Percentiles rank a stretch among this genome's conserved stretches.
Evolutionary conservation across 2,888 invertebrate genomes (phyloP).

Genomic region (Eristalis arbustorum): DNA sequence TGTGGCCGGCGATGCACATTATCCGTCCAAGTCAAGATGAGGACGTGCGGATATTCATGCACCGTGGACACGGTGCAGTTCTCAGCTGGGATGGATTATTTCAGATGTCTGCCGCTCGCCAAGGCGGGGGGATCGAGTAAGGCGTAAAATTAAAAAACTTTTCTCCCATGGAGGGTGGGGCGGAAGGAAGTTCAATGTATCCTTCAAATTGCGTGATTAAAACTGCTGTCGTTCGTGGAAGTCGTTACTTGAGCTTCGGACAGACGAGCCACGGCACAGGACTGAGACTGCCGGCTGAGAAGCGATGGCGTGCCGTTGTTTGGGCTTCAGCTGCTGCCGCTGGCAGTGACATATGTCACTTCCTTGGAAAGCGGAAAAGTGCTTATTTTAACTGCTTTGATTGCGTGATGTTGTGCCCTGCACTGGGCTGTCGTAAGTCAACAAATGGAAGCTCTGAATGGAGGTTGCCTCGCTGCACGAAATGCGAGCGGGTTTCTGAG

Average conservation of each 20-base stretch:
- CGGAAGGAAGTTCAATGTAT: slow-evolving; percentile 10
- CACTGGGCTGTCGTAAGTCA: not conserved
- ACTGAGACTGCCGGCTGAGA: not conserved
- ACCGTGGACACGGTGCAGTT: slow-evolving; percentile 24
- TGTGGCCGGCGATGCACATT: slow-evolving; percentile 41
- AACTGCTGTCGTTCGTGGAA: slow-evolving; percentile 24
- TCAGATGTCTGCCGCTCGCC: no score
- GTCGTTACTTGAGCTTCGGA: slow-evolving; percentile 22
- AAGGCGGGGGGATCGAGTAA: slow-evolving; percentile 36
- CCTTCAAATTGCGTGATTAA: slow-evolving; percentile 48
- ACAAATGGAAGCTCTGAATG: not conserved
- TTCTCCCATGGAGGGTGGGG: not conserved
- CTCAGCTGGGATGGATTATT: slow-evolving; percentile 43
- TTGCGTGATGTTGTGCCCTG: slow-evolving; percentile 5
- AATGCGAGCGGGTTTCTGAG: not conserved
- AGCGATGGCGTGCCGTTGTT: slow-evolving; percentile 30
- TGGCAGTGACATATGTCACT: slow-evolving; percentile 45
- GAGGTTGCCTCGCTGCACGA: not conserved
- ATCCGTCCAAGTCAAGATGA: slow-evolving; percentile 28
- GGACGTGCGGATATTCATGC: slow-evolving; percentile 29
- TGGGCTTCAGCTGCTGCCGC: not conserved
- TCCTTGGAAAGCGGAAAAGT: slow-evolving; percentile 15
- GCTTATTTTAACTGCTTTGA: slow-evolving; percentile 28
- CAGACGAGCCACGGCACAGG: not conserved
- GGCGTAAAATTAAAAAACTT: slow-evolving; percentile 59